phyloP scores from a whole-genome alignment of 2,113 vertebrate species.

The Cavia aperea region DNA sequence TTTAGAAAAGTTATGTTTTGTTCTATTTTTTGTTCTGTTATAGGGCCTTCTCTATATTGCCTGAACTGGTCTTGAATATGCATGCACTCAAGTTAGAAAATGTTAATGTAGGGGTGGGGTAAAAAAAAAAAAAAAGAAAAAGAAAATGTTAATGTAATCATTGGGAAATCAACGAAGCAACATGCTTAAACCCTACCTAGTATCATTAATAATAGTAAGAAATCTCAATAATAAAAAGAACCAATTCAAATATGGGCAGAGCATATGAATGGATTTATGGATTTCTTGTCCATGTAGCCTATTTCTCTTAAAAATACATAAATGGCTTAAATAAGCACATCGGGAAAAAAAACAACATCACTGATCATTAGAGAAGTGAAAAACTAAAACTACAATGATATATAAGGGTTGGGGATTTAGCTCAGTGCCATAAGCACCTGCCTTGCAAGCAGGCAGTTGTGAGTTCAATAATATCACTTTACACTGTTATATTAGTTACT shows the following conservation, averaged over 20 bases:
- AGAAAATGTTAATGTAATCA: neutral
- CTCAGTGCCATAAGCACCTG: too few relatives aligned
- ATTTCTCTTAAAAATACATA: neutral
- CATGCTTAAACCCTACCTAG: neutral
- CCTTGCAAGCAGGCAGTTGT: too few relatives aligned
- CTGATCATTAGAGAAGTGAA: neutral
- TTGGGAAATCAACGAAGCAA: neutral
- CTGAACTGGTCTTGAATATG: too few relatives aligned
- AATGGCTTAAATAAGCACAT: neutral
- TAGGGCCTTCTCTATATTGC: neutral
- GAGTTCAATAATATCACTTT: neutral
- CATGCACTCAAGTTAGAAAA: neutral
- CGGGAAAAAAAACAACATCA: neutral
- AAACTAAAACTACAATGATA: neutral
- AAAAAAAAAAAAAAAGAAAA: too few relatives aligned
- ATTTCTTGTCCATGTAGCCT: neutral
- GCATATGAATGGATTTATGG: neutral
- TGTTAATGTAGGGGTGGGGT: neutral
- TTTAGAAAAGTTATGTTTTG: neutral
- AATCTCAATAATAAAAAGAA: neutral
- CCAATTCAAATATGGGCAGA: neutral
- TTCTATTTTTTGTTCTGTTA: neutral
- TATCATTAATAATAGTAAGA: conserved; percentile 2
- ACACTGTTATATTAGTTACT: neutral
- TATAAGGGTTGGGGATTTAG: too few relatives aligned